Conservation (phyloP, 2,113 vertebrate genomes). For the Colaptes auratus region DNA sequence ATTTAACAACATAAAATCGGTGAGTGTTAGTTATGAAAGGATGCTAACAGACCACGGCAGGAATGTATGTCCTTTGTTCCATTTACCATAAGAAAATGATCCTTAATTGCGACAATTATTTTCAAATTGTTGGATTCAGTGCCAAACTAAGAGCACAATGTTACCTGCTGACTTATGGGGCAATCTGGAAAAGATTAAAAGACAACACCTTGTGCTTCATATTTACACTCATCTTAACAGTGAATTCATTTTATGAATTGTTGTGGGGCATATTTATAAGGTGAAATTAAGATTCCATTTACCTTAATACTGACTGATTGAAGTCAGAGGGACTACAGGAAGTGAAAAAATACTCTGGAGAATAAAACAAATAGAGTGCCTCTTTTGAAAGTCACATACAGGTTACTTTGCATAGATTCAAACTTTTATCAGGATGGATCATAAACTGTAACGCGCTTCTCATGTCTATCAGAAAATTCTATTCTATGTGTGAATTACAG, state of each 20-base stretch:
- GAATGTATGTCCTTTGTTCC: not conserved
- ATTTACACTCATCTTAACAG: not conserved
- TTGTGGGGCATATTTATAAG: not conserved
- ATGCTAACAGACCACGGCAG: not conserved
- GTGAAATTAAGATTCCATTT: not conserved
- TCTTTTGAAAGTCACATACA: not conserved
- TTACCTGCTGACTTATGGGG: not conserved
- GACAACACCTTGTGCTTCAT: not conserved
- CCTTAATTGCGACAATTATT: not conserved
- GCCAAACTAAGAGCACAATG: not conserved
- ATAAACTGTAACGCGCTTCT: not conserved
- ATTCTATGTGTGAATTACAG: not conserved
- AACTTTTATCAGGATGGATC: not conserved
- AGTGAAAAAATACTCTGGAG: not conserved
- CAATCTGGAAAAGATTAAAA: not conserved
- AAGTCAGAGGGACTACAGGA: not conserved
- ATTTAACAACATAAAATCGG: not conserved
- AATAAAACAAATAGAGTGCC: not conserved
- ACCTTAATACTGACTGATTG: not conserved
- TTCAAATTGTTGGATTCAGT: not conserved
- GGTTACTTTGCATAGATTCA: slow-evolving; percentile 2
- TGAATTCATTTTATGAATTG: not conserved
- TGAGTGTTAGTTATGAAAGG: not conserved
- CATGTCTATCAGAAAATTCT: not conserved
- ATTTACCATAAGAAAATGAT: not conserved